These are phyloP conservation scores for Cyclophora punctaria DNA, from an alignment of 2,888 invertebrate genomes.

Conservation along the genomic window DNA sequence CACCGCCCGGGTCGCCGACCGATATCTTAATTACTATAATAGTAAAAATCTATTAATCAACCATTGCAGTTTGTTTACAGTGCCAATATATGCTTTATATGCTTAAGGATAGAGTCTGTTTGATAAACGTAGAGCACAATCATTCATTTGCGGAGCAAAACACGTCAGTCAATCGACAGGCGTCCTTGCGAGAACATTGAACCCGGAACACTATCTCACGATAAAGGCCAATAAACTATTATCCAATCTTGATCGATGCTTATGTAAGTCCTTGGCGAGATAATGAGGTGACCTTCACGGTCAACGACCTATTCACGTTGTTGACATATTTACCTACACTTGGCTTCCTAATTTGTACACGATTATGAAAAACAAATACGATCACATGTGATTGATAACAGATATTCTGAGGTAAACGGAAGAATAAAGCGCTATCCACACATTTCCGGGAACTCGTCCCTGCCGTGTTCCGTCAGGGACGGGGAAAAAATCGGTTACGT, in stretches of 20 bases:
- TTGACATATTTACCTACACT: constrained; percentile 26
- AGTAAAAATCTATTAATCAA: constrained; percentile 33
- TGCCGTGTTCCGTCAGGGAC: no score
- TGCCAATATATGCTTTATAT: constrained; percentile 21
- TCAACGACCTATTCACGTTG: constrained; percentile 35
- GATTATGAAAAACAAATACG: no score
- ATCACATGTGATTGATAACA: no score
- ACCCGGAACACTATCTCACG: constrained; percentile 56
- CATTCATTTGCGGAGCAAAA: constrained; percentile 32
- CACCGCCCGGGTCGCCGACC: constrained; percentile 29
- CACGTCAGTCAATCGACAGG: constrained; percentile 30
- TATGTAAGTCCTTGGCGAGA: constrained; percentile 52
- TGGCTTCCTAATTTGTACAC: constrained; percentile 2
- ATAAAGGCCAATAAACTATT: constrained; percentile 50
- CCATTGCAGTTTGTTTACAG: constrained; percentile 10
- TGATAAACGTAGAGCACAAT: constrained; percentile 21
- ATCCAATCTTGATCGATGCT: constrained; percentile 43
- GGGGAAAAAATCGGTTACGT: no score
- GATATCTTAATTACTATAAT: constrained; percentile 35
- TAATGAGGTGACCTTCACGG: constrained; percentile 55
- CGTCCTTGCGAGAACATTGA: constrained; percentile 63
- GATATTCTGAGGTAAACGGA: no score
- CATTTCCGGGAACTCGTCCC: no score
- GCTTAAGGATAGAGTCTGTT: constrained; percentile 13
- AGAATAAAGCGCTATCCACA: no score